Percentiles rank a stretch among this genome's conserved stretches.
Conservation (phyloP, 2,113 vertebrate species). For the Rhinolophus sinicus region DNA sequence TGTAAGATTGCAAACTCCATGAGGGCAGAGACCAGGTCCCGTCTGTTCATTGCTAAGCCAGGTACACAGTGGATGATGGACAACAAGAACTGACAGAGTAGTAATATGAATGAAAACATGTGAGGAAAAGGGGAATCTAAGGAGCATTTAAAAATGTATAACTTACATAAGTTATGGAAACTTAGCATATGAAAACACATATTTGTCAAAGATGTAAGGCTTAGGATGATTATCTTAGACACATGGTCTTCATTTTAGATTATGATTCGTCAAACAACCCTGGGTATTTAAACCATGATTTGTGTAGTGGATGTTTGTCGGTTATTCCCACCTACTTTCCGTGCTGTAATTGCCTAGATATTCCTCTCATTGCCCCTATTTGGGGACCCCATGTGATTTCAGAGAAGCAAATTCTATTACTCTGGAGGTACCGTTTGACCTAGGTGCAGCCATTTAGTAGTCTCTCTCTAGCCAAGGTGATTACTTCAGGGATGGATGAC, state of each 20-base stretch:
- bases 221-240: not conserved
- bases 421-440: not conserved
- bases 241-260: slow-evolving; percentile 14
- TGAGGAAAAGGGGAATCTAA: not conserved
- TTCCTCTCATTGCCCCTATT: not conserved
- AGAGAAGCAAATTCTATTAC: not conserved
- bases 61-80: not conserved
- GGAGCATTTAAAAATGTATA: not conserved
- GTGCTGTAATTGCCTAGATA: not conserved
- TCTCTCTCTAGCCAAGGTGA: not conserved
- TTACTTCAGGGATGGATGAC: not conserved
- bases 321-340: not conserved
- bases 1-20: not conserved
- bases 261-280: not conserved
- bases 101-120: not conserved
- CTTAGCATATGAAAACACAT: not conserved
- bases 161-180: not conserved
- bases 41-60: not conserved
- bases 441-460: not conserved
- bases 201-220: not conserved
- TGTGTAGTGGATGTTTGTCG: not conserved
- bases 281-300: not conserved
- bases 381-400: not conserved
- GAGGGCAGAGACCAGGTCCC: not conserved
- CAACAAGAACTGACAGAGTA: not conserved